phyloP scores from a whole-genome alignment of 1,140 invertebrate genomes.

The Aphidius gifuensis region DNA sequence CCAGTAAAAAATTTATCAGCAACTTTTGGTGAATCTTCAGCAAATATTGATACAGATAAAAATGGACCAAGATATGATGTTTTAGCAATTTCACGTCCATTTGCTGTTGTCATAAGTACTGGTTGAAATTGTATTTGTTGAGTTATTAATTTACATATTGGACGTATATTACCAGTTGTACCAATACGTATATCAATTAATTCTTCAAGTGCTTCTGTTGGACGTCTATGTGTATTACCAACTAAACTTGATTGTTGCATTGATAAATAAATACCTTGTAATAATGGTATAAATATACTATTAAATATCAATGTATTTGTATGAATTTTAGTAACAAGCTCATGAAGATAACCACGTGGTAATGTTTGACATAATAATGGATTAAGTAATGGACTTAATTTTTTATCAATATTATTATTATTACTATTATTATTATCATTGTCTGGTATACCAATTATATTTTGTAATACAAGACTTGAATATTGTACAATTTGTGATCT shows the following conservation, averaged over 20 bases:
- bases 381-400: constrained; percentile 58
- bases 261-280: constrained; percentile 66
- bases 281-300: constrained; percentile 68
- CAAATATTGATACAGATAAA: constrained; percentile 84
- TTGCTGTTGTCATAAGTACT: constrained; percentile 65
- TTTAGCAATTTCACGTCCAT: constrained; percentile 78
- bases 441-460: constrained; percentile 50
- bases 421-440: constrained; percentile 19
- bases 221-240: constrained; percentile 67
- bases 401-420: constrained; percentile 12
- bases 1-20: constrained; percentile 66
- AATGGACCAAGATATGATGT: constrained; percentile 88
- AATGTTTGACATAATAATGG: constrained; percentile 64
- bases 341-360: constrained; percentile 66
- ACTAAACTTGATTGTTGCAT: constrained; percentile 71
- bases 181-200: constrained; percentile 69
- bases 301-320: constrained; percentile 58
- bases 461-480: constrained; percentile 62
- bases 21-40: constrained; percentile 84
- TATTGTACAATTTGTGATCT: constrained; percentile 64
- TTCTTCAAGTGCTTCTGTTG: constrained; percentile 65
- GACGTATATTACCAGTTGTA: constrained; percentile 59
- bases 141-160: constrained; percentile 76
- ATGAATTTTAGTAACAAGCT: constrained; percentile 61
- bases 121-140: constrained; percentile 75